Base-by-base conservation (phyloP, 2,888 invertebrate genomes). In the Stictocephala bisonia region DNA sequence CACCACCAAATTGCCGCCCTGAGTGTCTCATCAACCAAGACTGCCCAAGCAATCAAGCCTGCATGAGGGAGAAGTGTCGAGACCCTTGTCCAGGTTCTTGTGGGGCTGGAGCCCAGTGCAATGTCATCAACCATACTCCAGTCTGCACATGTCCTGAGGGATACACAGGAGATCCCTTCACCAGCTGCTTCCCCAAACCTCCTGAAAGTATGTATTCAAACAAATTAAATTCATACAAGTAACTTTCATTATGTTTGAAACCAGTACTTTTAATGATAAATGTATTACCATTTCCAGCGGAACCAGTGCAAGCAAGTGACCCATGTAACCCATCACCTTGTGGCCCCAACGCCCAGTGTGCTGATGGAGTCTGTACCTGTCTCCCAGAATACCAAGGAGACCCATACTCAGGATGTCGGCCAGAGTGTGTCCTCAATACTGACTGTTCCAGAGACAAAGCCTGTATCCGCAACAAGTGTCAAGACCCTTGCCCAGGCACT, bases 101-200 rank as follows among this genome's bases (percentile, higher is more conserved):
- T 80, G 88, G 88, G 50, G 81, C 84, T 29, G 82, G 83, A 67
- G 88, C 88, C 1, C 81, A 86, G 48, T 88, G 88, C 77, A 85
- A 85, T 80, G 87, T 88, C 13, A 84, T 85, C 60, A 86, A 91
- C 82, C 94, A 95, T 83, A 88, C 90, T 79, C 93, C 94, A 73
- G 86, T 90, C 75, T 95, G 94, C 82, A 90, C 89, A 80, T 94
- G 94, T 83, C 86, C 86, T 79, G 86, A 88, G 83, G 93, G 91
- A 76, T 93, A 90, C 80, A 91, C 89, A 74, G 93, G 93, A 69
- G 89, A 93, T 86, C 92, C 93, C 69, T 92, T 92, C 83, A 86
- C 87, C 72, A 89, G 86, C 78, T 93, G 93, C 81, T 86, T 87
- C 77, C 84, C 84, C 0, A 86, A 87, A 81, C 86, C 86, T 79